Percentiles rank a stretch among this genome's conserved stretches.
Evolutionary conservation across 2,113 vertebrate genomes (phyloP).

Genomic region (Percopsis transmontana): DNA sequence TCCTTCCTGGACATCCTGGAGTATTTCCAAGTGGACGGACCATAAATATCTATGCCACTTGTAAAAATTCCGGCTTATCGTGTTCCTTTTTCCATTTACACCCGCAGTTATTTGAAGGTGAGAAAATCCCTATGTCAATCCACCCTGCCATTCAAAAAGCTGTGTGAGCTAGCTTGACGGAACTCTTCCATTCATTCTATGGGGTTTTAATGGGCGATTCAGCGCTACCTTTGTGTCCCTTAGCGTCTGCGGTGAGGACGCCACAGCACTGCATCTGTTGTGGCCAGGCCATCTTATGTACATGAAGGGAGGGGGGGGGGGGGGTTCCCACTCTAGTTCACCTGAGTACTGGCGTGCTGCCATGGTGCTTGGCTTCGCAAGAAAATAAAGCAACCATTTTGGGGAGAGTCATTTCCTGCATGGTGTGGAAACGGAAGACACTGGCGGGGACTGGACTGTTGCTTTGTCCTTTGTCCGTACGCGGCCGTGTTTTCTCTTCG

Average conservation of each 20-base stretch:
- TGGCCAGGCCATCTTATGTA: conserved; percentile 46
- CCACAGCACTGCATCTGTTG: conserved; percentile 39
- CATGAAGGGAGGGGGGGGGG: conserved; percentile 50
- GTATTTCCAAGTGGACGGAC: conserved; percentile 77
- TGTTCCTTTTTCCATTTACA: conserved; percentile 31
- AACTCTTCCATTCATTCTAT: conserved; percentile 42
- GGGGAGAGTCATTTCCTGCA: conserved; percentile 56
- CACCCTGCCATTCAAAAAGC: conserved; percentile 46
- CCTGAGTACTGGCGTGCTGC: conserved; percentile 63
- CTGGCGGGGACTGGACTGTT: conserved; percentile 28
- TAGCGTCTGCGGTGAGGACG: conserved; percentile 29
- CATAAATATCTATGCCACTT: conserved; percentile 71
- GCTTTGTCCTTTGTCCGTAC: conserved; percentile 45
- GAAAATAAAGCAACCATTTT: conserved; percentile 44
- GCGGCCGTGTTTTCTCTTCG: conserved; percentile 73
- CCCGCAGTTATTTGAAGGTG: conserved; percentile 40
- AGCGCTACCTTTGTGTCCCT: conserved; percentile 32
- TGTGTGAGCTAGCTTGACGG: conserved; percentile 38
- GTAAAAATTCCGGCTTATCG: conserved; percentile 41
- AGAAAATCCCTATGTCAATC: conserved; percentile 46
- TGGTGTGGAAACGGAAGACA: conserved; percentile 66
- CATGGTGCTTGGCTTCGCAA: conserved; percentile 33
- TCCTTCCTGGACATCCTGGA: conserved; percentile 72
- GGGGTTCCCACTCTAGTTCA: conserved; percentile 58
- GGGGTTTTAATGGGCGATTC: conserved; percentile 28